Evolutionary conservation across 1,140 invertebrate genomes (phyloP), one percentile per base, ranked within the genome.

Genomic region (Centruroides sculpturatus): DNA sequence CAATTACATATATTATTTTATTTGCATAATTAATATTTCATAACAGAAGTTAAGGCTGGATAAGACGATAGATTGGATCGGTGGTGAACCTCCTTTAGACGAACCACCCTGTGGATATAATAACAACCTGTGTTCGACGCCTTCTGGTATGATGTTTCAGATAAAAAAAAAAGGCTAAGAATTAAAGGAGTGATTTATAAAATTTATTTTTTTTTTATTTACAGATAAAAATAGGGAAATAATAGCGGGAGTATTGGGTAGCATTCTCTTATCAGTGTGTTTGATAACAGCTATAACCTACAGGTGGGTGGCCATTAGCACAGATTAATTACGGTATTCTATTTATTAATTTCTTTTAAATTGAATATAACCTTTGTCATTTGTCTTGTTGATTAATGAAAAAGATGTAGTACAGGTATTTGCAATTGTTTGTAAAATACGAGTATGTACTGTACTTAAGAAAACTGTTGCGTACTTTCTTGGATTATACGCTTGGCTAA

Each of bases 61-160:
- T 48, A 52, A 55, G 6, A 52, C 55, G 5, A 61, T 60, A n/a
- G 35, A 55, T 47, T 64, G 63, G 63, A 59, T 56, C 35, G 59
- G 57, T 23, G 85, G 82, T 13, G 65, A 65, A 10, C 85, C 85
- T 63, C 93, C 93, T 1, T 81, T 85, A 64, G 92, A 92, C 70
- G 90, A 96, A 71, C 94, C 94, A 0, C 84, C 82, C 35, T 98
- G 94, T 71, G 94, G 93, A 11, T 98, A 93, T 71, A 76, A 85
- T 36, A 88, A 85, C 51, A 72, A 72, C 59, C 69, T 67, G 13
- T 80, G 78, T 64, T 68, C 68, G 57, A 67, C 68, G 7, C 65
- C 67, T 10, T 66, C 70, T 64, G 64, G 75, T 64, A 86, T 89
- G 41, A 50, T 55, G 10, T 62, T 55, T 23, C 36, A 62, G 61